Evolutionary conservation across 2,888 invertebrate species (phyloP), one percentile per base, ranked within the genome.

Genomic region (Leptinotarsa peninsularis): DNA sequence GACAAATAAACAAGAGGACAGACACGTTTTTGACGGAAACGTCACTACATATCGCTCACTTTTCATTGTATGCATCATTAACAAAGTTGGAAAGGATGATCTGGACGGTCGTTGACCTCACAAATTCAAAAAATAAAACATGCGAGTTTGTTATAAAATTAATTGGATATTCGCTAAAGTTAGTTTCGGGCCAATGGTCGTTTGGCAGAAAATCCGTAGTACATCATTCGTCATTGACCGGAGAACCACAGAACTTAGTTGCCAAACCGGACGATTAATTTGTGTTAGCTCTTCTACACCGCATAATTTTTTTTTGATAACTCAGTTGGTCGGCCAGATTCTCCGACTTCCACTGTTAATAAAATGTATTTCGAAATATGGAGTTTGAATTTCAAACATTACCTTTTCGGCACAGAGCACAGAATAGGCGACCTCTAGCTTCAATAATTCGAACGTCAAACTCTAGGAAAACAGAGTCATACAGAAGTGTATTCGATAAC

Each of bases 1-100:
- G 33, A n/a, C 63, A 63, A 63, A 63, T 63, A 63, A 63, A 27
- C 18, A 63, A 27, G 58, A 23, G 17, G n/a, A 63, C 4, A 33
- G 10, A 43, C 21, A 60, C 21, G 23, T 23, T 60, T 60, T 43
- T 43, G 63, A 18, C n/a, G 33, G 17, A 27, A 17, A 33, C 33
- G 33, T 63, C 63, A 4, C n/a, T n/a, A 33, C 14, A 63, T 17
- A 17, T 17, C 18, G 18, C n/a, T 18, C 7, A 54, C 18, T 18
- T 54, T 18, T 10, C 10, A 43, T 13, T 10, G 10, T 43, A 54
- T 18, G 13, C 13, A 54, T 4, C 54, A 18, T 54, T 54, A 54
- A 4, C 54, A 21, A 23, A 23, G 14, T 60, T 60, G 23, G 27
- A 23, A 15, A 5, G 10, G 27, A 7, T 4, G 21, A 27, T 27